Percentiles rank a stretch among this genome's conserved stretches.
These are phyloP conservation scores for Chironex yamaguchii DNA, from an alignment of 30 jellyfish, hydroid and myxozoan genomes.

Conservation along the genomic window DNA sequence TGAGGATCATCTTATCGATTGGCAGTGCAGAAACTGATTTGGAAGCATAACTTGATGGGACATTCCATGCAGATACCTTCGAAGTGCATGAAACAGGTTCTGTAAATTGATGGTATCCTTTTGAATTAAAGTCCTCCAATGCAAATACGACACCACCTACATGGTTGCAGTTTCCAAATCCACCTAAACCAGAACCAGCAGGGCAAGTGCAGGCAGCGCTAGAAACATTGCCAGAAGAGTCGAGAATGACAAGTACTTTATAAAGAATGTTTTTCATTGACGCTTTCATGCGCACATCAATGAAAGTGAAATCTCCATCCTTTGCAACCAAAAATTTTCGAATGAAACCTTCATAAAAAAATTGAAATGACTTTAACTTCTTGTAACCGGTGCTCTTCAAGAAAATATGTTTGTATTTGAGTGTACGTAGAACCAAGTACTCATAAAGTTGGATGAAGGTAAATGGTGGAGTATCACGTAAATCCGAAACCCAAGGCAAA, in stretches of 20 bases:
- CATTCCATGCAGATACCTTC: constrained; percentile 53
- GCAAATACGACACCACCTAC: constrained; percentile 63
- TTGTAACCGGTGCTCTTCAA: constrained; percentile 39
- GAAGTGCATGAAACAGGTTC: constrained; percentile 41
- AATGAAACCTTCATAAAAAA: constrained; percentile 39
- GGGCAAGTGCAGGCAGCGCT: constrained; percentile 69
- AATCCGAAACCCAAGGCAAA: constrained; percentile 33
- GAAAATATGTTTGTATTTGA: constrained; percentile 40
- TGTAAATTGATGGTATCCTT: constrained; percentile 20
- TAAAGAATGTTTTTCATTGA: constrained; percentile 37
- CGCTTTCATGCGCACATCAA: constrained; percentile 51
- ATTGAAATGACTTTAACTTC: constrained; percentile 47
- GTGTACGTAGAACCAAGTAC: constrained; percentile 41
- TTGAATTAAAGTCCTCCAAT: constrained; percentile 9
- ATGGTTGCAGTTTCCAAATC: constrained; percentile 62
- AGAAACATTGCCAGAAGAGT: constrained; percentile 47
- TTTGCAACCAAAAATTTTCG: constrained; percentile 2
- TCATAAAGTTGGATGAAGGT: constrained; percentile 15
- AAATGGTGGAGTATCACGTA: constrained; percentile 3
- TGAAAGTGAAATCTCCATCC: neutral
- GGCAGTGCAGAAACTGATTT: neutral
- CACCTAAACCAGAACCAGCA: constrained; percentile 66
- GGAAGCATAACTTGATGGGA: neutral
- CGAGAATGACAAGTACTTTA: constrained; percentile 6
- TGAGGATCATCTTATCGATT: constrained; percentile 32